Evolutionary conservation across 2,113 vertebrate species (phyloP).

Genomic region (Zootoca vivipara): DNA sequence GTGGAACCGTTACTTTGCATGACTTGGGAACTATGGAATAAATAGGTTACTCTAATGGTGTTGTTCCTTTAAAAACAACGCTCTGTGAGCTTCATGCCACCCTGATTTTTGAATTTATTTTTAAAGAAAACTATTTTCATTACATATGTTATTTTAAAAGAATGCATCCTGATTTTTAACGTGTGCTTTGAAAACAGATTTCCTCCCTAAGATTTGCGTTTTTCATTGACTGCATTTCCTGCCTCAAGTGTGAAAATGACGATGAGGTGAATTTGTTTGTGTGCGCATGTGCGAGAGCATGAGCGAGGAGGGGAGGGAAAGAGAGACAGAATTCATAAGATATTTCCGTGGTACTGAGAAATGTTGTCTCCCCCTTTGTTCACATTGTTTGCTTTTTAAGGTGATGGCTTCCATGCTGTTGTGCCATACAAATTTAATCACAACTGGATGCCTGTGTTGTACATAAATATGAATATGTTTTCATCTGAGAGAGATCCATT

Average conservation of each 20-base stretch:
- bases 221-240: background rate
- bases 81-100: background rate
- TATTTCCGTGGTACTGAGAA: background rate
- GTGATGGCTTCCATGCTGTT: background rate
- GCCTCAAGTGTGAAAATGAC: background rate
- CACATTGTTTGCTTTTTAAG: background rate
- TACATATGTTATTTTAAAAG: background rate
- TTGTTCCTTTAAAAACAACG: background rate
- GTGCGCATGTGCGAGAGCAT: background rate
- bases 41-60: background rate
- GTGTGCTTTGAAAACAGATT: too few relatives aligned
- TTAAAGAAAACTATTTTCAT: background rate
- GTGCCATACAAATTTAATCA: constrained; percentile 7
- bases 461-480: background rate
- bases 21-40: too few relatives aligned
- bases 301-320: background rate
- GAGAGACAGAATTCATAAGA: background rate
- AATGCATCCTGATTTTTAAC: background rate
- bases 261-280: background rate
- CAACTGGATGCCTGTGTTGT: background rate
- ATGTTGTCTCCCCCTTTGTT: background rate
- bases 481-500: constrained; percentile 16
- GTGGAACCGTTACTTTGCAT: too few relatives aligned
- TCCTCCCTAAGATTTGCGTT: background rate
- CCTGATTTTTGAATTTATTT: background rate